Conservation (phyloP, 2,113 vertebrate species). For the Todiramphus chloris region DNA sequence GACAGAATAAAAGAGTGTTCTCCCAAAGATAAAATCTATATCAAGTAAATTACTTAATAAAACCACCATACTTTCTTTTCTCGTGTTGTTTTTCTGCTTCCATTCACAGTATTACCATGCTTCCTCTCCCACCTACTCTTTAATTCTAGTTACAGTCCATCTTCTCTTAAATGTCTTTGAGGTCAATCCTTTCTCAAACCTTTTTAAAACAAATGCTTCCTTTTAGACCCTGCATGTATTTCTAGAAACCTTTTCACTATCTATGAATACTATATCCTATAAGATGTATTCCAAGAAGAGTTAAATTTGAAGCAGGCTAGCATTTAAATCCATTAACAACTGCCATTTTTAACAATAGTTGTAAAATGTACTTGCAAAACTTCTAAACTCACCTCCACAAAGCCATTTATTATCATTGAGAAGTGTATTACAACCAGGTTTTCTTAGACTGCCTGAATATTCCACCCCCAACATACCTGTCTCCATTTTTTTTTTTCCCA, state of each 20-base stretch:
- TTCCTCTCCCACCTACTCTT: not conserved
- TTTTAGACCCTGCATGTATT: not conserved
- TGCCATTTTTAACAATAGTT: not conserved
- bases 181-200: not conserved
- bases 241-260: not conserved
- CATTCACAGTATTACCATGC: not conserved
- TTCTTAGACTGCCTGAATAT: not conserved
- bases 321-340: not conserved
- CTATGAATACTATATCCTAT: not conserved
- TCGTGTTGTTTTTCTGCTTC: not conserved
- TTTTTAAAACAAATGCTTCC: not conserved
- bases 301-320: not conserved
- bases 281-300: not conserved
- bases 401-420: not conserved
- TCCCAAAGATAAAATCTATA: not conserved
- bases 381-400: not conserved
- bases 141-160: not conserved
- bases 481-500: rapidly evolving
- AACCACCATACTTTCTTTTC: rapidly evolving
- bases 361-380: not conserved
- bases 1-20: not conserved
- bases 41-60: not conserved
- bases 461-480: rapidly evolving
- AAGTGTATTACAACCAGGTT: not conserved
- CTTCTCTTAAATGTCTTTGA: not conserved